phyloP scores from a whole-genome alignment of 2,797 vertebrate species.

The Sorex maritimensis region DNA sequence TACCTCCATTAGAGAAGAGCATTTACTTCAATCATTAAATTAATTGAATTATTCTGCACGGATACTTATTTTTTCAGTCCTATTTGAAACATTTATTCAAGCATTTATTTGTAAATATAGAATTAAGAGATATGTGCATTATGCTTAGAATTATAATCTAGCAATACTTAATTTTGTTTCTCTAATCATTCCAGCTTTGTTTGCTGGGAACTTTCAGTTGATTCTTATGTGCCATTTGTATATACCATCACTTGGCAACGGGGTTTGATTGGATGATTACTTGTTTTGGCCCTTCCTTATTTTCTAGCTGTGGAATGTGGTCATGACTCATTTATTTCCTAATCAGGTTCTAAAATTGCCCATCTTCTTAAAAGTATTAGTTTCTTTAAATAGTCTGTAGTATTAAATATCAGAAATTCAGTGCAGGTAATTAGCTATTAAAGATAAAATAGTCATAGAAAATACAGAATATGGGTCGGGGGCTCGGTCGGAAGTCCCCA shows the following conservation, averaged over 20 bases:
- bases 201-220: not conserved
- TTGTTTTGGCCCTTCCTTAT: not conserved
- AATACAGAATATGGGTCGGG: no score
- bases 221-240: not conserved
- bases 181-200: not conserved
- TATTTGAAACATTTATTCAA: not conserved
- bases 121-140: not conserved
- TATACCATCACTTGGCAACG: no score
- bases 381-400: not conserved
- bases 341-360: not conserved
- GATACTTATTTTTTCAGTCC: not conserved
- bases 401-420: not conserved
- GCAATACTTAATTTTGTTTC: not conserved
- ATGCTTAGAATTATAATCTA: not conserved
- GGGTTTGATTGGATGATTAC: not conserved
- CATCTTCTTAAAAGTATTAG: not conserved
- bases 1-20: not conserved
- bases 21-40: not conserved
- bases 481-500: no score
- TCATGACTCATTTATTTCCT: not conserved
- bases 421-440: not conserved
- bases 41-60: not conserved
- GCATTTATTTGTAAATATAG: not conserved
- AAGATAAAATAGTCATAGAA: not conserved
- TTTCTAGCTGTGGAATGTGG: not conserved